phyloP scores from a whole-genome alignment of 1,140 invertebrate genomes.

The Reticulitermes speratus region DNA sequence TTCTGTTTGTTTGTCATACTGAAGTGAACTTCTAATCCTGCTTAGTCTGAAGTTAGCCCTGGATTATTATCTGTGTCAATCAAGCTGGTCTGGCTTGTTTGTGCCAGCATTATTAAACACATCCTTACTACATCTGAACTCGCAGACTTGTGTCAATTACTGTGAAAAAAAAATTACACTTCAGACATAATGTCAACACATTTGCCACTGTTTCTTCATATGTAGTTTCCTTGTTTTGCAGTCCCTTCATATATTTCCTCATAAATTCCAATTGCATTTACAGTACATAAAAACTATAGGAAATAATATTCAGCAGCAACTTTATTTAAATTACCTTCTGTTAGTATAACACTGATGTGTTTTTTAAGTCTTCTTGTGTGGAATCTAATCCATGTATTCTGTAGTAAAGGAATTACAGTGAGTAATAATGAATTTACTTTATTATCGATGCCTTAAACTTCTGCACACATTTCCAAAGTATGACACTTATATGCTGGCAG shows the following conservation, averaged over 20 bases:
- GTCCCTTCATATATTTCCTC: background rate
- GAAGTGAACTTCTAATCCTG: too few species aligned
- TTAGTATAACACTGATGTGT: background rate
- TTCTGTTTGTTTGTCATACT: too few species aligned
- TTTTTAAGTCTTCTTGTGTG: too few species aligned
- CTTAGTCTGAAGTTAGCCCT: background rate
- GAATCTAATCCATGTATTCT: too few species aligned
- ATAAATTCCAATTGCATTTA: background rate
- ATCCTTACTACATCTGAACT: background rate
- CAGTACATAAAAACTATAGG: background rate
- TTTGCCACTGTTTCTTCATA: background rate
- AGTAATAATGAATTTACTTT: too few species aligned
- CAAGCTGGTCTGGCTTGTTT: background rate
- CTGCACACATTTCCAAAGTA: too few species aligned
- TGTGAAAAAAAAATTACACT: background rate
- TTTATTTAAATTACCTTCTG: background rate
- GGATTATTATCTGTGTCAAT: background rate
- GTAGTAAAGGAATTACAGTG: too few species aligned
- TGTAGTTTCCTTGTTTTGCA: background rate
- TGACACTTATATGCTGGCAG: too few species aligned
- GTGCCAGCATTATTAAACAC: background rate
- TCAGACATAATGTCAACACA: background rate
- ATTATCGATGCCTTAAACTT: too few species aligned
- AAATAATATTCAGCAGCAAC: background rate
- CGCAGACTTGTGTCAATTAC: slow-evolving; percentile 1